These are phyloP conservation scores for Apotomis turbidana DNA, from an alignment of 2,888 invertebrate genomes.

Conservation along the genomic window DNA sequence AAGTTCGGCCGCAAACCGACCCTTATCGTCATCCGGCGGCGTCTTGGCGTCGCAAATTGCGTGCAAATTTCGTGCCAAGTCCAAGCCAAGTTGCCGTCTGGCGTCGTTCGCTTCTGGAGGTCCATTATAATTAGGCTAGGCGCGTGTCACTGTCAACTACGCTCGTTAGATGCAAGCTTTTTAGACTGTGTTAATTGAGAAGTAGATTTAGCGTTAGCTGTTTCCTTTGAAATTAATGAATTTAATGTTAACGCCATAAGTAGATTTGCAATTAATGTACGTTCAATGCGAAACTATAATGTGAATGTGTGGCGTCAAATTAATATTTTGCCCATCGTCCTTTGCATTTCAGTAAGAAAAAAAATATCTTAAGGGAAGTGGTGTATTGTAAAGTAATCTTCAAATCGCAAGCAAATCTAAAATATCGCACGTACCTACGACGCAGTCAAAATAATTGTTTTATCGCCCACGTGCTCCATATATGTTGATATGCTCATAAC, in stretches of 20 bases:
- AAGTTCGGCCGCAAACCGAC: conserved; percentile 55
- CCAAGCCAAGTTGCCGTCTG: conserved; percentile 17
- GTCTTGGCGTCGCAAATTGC: conserved; percentile 52
- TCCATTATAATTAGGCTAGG: conserved; percentile 37
- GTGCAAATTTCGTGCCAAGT: conserved; percentile 48
- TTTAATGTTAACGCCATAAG: no score
- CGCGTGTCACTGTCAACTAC: conserved; percentile 30
- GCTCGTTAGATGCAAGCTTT: conserved; percentile 34
- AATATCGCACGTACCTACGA: background rate
- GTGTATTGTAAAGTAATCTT: background rate
- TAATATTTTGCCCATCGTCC: no score
- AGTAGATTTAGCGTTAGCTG: background rate
- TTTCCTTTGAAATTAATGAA: no score
- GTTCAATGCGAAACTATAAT: no score
- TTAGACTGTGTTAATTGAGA: conserved; percentile 18
- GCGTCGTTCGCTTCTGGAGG: conserved; percentile 3
- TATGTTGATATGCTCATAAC: conserved; percentile 41
- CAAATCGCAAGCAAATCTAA: background rate
- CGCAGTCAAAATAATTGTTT: conserved; percentile 24
- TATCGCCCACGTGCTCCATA: conserved; percentile 22
- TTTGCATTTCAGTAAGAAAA: no score
- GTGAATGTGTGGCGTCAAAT: no score
- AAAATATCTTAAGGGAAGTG: background rate
- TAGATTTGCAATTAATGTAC: no score
- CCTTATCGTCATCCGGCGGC: conserved; percentile 51